Evolutionary conservation across 2,797 vertebrate genomes (phyloP).

Genomic region (Aplochiton taeniatus): DNA sequence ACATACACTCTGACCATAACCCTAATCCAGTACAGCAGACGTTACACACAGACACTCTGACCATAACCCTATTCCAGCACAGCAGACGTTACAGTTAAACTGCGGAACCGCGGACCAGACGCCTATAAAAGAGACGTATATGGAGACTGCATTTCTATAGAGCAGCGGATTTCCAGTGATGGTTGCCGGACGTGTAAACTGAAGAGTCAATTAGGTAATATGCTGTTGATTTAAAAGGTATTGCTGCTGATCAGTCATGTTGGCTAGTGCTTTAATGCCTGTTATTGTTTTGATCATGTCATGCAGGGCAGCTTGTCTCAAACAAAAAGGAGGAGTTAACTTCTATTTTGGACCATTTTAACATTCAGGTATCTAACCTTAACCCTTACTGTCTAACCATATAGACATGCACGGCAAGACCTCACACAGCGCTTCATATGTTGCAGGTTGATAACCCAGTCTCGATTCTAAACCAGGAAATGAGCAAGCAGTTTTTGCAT

Average conservation of each 20-base stretch:
- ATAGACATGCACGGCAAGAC: no score
- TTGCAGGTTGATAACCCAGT: constrained; percentile 40
- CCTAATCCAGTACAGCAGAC: background rate
- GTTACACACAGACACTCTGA: background rate
- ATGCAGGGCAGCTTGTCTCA: constrained; percentile 49
- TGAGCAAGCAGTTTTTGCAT: constrained; percentile 40
- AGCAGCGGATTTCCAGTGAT: constrained; percentile 61
- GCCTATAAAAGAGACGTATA: constrained; percentile 57
- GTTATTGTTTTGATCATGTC: background rate
- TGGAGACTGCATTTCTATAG: constrained; percentile 65
- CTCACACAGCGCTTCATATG: background rate
- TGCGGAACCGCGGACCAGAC: constrained; percentile 57
- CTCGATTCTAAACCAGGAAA: constrained; percentile 39
- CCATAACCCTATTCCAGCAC: constrained; percentile 46
- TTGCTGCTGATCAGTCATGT: background rate
- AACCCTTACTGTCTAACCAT: background rate
- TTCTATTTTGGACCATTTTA: constrained; percentile 59
- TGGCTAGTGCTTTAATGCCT: background rate
- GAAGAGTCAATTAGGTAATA: constrained; percentile 59
- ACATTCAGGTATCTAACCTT: constrained; percentile 50
- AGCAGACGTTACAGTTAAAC: constrained; percentile 57
- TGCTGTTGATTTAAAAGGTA: constrained; percentile 39
- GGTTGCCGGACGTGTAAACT: constrained; percentile 57
- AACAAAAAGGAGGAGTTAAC: constrained; percentile 61
- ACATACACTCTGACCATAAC: background rate